phyloP scores from a whole-genome alignment of 2,113 vertebrate species.

The Sphyrna mokarran region DNA sequence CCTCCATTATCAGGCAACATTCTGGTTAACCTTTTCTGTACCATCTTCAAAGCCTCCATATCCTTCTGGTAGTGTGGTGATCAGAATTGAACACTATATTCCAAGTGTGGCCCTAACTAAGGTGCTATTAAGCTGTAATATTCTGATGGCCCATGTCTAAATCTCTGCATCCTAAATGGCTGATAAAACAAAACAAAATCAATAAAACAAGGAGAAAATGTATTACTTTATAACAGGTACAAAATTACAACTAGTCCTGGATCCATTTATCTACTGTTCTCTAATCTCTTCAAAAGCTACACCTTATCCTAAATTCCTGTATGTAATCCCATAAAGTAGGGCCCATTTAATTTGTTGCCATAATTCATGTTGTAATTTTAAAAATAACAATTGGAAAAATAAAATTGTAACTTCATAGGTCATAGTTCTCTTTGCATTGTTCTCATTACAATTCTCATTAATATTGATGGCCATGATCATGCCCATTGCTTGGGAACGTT shows the following conservation, averaged over 20 bases:
- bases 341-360: neutral
- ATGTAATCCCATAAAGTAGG: neutral
- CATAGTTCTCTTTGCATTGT: neutral
- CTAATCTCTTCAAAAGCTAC: neutral
- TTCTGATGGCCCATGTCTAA: neutral
- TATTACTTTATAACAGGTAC: neutral
- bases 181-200: neutral
- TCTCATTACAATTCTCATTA: neutral
- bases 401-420: neutral
- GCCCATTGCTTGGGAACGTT: neutral
- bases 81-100: no score
- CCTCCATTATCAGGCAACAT: no score
- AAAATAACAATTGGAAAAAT: neutral
- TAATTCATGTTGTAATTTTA: neutral
- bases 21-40: no score
- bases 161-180: neutral
- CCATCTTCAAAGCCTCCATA: no score
- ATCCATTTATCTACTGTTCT: neutral
- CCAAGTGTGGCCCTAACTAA: no score
- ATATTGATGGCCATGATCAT: neutral
- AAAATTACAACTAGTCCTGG: neutral
- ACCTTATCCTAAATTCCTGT: neutral
- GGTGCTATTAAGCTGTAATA: neutral
- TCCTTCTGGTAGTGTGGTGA: no score
- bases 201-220: neutral